Conservation (phyloP, 2,888 invertebrate genomes). For the Nephrocerus scutellatus region DNA sequence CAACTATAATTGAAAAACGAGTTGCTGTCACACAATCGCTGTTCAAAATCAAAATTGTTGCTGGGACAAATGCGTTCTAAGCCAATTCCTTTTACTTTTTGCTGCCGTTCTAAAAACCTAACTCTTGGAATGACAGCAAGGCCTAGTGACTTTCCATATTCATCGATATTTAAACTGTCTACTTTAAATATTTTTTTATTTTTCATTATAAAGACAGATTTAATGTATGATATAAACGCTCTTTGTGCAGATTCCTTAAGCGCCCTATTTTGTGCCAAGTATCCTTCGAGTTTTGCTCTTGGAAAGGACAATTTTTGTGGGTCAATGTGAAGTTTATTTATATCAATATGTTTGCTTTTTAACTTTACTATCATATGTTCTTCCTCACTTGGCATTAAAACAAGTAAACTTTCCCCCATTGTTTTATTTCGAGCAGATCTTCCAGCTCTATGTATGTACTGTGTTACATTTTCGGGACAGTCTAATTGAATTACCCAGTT, state of each 20-base stretch:
- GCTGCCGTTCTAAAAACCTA: constrained; percentile 77
- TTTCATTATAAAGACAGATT: constrained; percentile 86
- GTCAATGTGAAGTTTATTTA: constrained; percentile 80
- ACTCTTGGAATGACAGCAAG: constrained; percentile 82
- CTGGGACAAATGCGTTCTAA: too few relatives aligned
- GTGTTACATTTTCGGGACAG: constrained; percentile 92
- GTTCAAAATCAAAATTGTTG: too few relatives aligned
- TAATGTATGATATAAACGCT: constrained; percentile 86
- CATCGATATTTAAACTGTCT: constrained; percentile 68
- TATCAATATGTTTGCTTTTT: constrained; percentile 69
- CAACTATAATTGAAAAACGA: too few relatives aligned
- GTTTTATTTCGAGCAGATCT: constrained; percentile 65
- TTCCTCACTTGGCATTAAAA: constrained; percentile 80
- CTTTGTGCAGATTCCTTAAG: constrained; percentile 89
- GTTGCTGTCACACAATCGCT: too few relatives aligned
- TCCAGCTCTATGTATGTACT: constrained; percentile 93
- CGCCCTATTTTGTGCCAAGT: constrained; percentile 71
- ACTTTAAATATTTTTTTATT: constrained; percentile 89
- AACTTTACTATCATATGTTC: constrained; percentile 70
- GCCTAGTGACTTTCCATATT: constrained; percentile 82
- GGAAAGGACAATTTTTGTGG: constrained; percentile 73
- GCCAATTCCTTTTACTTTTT: too few relatives aligned
- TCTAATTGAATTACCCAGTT: constrained; percentile 98
- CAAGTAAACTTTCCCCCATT: constrained; percentile 75
- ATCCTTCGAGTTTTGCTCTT: constrained; percentile 76